Percentiles rank a stretch among this genome's conserved stretches.
Evolutionary conservation across 2,888 invertebrate genomes (phyloP).

Genomic region (Digitonthophagus gazella): DNA sequence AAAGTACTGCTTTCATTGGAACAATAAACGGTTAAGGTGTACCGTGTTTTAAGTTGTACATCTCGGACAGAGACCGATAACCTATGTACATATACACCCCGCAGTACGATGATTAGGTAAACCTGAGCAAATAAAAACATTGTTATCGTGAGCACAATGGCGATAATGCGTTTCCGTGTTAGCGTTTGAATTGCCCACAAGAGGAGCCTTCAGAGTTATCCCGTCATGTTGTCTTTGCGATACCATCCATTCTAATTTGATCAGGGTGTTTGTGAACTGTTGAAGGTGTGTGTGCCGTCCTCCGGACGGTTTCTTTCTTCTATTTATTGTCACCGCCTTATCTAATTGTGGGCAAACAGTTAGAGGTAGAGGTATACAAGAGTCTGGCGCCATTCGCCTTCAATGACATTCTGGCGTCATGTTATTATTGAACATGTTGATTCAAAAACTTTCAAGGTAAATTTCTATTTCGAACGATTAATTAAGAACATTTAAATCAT

Average conservation of each 20-base stretch:
- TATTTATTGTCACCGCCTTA: not conserved
- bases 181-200: not conserved
- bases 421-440: too few relatives aligned
- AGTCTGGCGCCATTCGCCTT: not conserved
- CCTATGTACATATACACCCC: not conserved
- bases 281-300: not conserved
- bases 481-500: too few relatives aligned
- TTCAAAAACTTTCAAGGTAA: too few relatives aligned
- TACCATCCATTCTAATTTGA: not conserved
- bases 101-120: not conserved
- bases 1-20: too few relatives aligned
- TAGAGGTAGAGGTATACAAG: not conserved
- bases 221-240: not conserved
- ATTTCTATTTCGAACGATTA: too few relatives aligned
- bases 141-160: not conserved
- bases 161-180: not conserved
- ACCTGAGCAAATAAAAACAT: not conserved
- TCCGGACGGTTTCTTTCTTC: not conserved
- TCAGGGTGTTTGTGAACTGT: not conserved
- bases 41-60: not conserved
- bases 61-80: not conserved
- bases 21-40: too few relatives aligned
- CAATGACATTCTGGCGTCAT: not conserved
- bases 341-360: not conserved
- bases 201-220: not conserved